A percentile compares a stretch with the other conserved stretches of the same genome.
Evolutionary conservation across 2,113 vertebrate species (phyloP).

Genomic region (Lampris incognitus): DNA sequence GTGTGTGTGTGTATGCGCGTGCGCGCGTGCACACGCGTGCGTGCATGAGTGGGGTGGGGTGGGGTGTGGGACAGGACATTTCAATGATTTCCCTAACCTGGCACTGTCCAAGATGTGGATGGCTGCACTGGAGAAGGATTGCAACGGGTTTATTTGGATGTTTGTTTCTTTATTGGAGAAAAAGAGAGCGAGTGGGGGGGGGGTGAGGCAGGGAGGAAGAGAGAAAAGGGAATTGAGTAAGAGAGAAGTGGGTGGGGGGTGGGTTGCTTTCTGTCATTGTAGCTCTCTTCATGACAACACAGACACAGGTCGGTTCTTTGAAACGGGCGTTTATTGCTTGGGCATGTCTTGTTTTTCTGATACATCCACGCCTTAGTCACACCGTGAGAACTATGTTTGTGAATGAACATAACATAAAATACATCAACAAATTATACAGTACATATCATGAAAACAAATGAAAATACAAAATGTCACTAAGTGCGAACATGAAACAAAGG

Average conservation of each 20-base stretch:
- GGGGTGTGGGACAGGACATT: slow-evolving; percentile 67
- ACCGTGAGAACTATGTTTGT: no score
- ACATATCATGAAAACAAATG: no score
- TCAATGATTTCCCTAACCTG: slow-evolving; percentile 82
- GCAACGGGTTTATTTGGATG: slow-evolving; percentile 75
- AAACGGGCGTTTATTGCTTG: no score
- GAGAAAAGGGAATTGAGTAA: not conserved
- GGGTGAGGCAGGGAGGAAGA: slow-evolving; percentile 21
- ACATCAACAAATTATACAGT: no score
- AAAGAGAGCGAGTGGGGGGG: slow-evolving; percentile 27
- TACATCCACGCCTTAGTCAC: no score
- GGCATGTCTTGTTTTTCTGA: no score
- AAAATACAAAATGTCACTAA: no score
- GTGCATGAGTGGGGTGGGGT: slow-evolving; percentile 3
- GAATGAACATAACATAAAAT: no score
- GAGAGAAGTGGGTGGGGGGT: not conserved
- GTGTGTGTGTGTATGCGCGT: slow-evolving; percentile 39
- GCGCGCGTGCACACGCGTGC: slow-evolving; percentile 17
- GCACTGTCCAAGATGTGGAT: slow-evolving; percentile 79
- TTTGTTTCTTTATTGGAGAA: slow-evolving; percentile 77
- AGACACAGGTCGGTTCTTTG: no score
- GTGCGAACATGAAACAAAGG: no score
- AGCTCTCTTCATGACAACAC: no score
- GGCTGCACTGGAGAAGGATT: slow-evolving; percentile 80
- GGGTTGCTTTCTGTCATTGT: not conserved